phyloP scores from a whole-genome alignment of 2,113 vertebrate genomes.

The Lynx canadensis region DNA sequence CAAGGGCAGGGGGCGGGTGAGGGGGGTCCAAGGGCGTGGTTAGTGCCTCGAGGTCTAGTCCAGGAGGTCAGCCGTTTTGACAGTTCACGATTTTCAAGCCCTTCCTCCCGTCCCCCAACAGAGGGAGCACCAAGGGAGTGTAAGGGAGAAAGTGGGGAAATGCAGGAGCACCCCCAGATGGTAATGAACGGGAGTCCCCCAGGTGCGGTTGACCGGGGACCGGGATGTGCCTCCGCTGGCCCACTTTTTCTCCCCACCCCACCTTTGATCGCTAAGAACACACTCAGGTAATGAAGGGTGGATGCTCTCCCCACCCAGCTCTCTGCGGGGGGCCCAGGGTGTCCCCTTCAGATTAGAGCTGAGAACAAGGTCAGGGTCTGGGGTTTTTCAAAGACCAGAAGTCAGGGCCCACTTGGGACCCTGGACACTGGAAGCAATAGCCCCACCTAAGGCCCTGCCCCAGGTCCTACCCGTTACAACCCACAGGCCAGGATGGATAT shows the following conservation, averaged over 20 bases:
- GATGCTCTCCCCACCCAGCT: background rate
- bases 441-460: background rate
- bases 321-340: background rate
- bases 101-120: background rate
- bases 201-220: background rate
- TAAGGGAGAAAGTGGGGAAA: background rate
- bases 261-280: background rate
- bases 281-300: background rate
- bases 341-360: background rate
- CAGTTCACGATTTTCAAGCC: background rate
- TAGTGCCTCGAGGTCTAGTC: background rate
- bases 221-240: background rate
- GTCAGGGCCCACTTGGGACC: background rate
- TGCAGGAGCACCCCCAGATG: background rate
- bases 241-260: background rate
- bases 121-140: background rate
- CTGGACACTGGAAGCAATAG: background rate
- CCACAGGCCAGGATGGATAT: background rate
- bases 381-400: background rate
- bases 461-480: background rate
- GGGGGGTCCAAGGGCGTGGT: background rate
- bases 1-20: accelerated
- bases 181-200: background rate
- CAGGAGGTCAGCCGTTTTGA: background rate
- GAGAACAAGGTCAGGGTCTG: background rate